Evolutionary conservation across 1,140 invertebrate species (phyloP).

Genomic region (Cheumatopsyche charites): DNA sequence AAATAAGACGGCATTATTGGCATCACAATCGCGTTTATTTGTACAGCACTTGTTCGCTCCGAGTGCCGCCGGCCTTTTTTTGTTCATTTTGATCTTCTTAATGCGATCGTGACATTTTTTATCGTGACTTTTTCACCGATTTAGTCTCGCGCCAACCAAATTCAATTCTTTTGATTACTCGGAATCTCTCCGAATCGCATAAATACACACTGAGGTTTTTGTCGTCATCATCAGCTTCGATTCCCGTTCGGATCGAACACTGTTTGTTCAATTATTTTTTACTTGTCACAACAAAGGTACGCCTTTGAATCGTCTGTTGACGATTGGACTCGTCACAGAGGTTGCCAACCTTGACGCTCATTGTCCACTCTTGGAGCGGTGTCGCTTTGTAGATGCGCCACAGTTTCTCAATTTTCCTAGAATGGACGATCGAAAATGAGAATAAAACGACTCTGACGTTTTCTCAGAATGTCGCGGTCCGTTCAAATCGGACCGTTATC

Average conservation of each 20-base stretch:
- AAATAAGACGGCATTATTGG: slow-evolving; percentile 6
- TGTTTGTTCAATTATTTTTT: slow-evolving; percentile 41
- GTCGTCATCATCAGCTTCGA: slow-evolving; percentile 17
- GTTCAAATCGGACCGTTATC: background rate
- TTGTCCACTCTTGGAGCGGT: slow-evolving; percentile 28
- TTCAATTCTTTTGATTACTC: slow-evolving; percentile 31
- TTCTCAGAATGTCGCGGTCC: background rate
- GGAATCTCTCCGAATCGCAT: slow-evolving; percentile 27
- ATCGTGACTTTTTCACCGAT: background rate
- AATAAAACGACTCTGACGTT: background rate
- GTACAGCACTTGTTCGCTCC: slow-evolving; percentile 8
- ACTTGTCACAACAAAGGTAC: slow-evolving; percentile 26
- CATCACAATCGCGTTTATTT: slow-evolving; percentile 23
- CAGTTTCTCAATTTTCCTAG: slow-evolving; percentile 30
- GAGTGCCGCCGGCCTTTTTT: background rate
- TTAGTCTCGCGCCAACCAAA: slow-evolving; percentile 4
- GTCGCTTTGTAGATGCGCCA: slow-evolving; percentile 9
- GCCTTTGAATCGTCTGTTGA: slow-evolving; percentile 22
- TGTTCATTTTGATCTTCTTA: background rate
- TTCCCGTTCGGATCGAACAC: slow-evolving; percentile 16
- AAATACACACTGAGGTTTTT: slow-evolving; percentile 26
- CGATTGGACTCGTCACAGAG: slow-evolving; percentile 39
- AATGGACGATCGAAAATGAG: background rate
- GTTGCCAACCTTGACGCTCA: slow-evolving; percentile 39
- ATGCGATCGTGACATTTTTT: slow-evolving; percentile 32